These are phyloP conservation scores for Sphaerodactylus townsendi DNA, from an alignment of 2,113 vertebrate genomes.

Conservation along the genomic window DNA sequence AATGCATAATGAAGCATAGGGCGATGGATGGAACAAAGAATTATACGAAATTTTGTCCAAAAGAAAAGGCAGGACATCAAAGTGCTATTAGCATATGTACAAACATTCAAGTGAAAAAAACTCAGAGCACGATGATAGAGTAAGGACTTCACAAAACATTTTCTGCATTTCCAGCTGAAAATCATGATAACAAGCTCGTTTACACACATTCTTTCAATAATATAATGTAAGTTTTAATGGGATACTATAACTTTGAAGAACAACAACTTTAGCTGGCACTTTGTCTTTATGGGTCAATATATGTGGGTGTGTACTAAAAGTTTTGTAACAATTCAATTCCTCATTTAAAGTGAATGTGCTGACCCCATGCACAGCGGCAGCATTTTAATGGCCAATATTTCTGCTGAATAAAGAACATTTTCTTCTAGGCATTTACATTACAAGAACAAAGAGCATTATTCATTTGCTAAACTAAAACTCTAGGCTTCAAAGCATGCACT, in stretches of 20 bases:
- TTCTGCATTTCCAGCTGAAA: neutral
- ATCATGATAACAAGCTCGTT: neutral
- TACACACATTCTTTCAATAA: neutral
- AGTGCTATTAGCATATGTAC: neutral
- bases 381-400: constrained; percentile 19
- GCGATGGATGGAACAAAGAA: neutral
- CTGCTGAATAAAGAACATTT: neutral
- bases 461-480: neutral
- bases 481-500: neutral
- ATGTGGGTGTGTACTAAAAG: neutral
- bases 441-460: neutral
- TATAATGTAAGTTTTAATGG: no score
- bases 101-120: neutral
- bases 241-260: neutral
- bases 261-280: neutral
- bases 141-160: neutral
- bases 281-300: neutral
- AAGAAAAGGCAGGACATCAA: neutral
- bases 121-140: neutral
- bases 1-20: no score
- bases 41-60: neutral
- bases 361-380: neutral
- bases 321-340: constrained; percentile 18
- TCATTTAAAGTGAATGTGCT: constrained; percentile 8
- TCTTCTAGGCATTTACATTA: neutral